These are phyloP conservation scores for Potamilus streckersoni DNA, from an alignment of 1,140 invertebrate genomes.

Conservation along the genomic window DNA sequence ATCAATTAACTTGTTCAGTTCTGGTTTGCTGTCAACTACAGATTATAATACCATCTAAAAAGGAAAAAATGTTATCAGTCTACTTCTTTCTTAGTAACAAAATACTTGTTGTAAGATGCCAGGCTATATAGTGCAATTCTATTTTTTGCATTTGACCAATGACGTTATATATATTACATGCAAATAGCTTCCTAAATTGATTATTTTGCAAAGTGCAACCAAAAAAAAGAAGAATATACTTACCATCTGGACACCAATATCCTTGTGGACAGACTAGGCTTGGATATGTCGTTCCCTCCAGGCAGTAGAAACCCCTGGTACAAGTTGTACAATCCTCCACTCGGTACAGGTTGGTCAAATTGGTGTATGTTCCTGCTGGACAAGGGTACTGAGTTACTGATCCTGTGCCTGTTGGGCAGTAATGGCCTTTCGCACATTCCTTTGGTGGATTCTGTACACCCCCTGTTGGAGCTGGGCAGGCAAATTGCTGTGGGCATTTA, in stretches of 20 bases:
- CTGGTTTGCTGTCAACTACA: too few relatives aligned
- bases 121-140: too few relatives aligned
- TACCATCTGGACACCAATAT: slow-evolving; percentile 61
- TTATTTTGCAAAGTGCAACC: too few relatives aligned
- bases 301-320: slow-evolving; percentile 60
- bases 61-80: too few relatives aligned
- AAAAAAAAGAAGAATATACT: slow-evolving; percentile 7
- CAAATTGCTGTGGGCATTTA: slow-evolving; percentile 49
- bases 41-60: too few relatives aligned
- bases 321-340: slow-evolving; percentile 57
- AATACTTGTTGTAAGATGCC: too few relatives aligned
- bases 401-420: slow-evolving; percentile 55
- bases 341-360: slow-evolving; percentile 56
- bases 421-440: slow-evolving; percentile 58
- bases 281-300: slow-evolving; percentile 52
- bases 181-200: too few relatives aligned
- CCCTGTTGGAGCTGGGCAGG: slow-evolving; percentile 56
- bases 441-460: slow-evolving; percentile 61
- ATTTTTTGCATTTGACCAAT: too few relatives aligned
- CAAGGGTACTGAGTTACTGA: slow-evolving; percentile 50
- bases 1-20: too few relatives aligned
- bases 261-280: slow-evolving; percentile 51
- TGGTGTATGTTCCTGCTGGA: slow-evolving; percentile 59
- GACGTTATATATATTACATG: too few relatives aligned
- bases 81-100: too few relatives aligned